Conservation (phyloP, 2,113 vertebrate genomes). For the Plecturocebus donacophilus region DNA sequence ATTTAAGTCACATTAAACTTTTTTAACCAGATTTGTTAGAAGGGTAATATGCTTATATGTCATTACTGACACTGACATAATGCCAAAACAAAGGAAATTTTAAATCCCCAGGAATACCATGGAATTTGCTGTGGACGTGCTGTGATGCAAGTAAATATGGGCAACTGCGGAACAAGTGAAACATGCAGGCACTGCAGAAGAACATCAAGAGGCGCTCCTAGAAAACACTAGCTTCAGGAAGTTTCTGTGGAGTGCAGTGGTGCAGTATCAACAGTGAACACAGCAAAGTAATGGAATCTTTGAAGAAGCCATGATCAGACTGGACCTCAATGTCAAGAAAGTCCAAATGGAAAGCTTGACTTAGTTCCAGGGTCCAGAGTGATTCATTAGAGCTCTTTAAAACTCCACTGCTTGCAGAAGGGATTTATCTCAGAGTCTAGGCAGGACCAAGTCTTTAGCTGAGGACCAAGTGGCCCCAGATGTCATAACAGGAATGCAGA, state of each 20-base stretch:
- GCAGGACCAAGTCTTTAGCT: neutral
- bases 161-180: neutral
- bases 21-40: neutral
- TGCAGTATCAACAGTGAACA: neutral
- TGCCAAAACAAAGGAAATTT: neutral
- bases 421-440: neutral
- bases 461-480: neutral
- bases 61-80: neutral
- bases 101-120: neutral
- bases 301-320: neutral
- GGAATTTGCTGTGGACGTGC: neutral
- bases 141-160: neutral
- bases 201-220: neutral
- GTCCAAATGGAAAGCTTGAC: neutral
- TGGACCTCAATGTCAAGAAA: neutral
- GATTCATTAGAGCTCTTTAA: neutral
- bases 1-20: neutral
- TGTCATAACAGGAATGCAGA: neutral
- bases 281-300: neutral
- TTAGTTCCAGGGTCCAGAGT: neutral
- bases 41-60: neutral
- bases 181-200: neutral
- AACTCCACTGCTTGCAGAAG: neutral
- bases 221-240: neutral
- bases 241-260: neutral